A percentile compares a stretch with the other conserved stretches of the same genome.
Conservation (phyloP, 37 sponge, comb jelly and placozoan genomes). For the Cladorhizidae sp. region DNA sequence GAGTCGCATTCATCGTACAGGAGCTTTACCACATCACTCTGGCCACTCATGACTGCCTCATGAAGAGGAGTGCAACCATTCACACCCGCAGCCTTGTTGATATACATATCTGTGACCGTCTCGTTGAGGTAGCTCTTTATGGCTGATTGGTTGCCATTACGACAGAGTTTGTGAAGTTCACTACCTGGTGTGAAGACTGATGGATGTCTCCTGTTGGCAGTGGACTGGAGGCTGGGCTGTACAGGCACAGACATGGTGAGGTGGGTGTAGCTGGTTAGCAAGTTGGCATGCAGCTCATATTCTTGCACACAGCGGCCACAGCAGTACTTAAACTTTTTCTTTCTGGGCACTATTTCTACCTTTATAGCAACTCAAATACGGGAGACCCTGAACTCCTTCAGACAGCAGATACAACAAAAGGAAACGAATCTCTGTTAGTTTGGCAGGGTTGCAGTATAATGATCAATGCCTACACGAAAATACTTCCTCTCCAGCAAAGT, state of each 20-base stretch:
- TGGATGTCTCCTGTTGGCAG: slow-evolving; percentile 14
- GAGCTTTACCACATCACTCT: slow-evolving; percentile 38
- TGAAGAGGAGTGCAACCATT: slow-evolving; percentile 61
- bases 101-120: not conserved
- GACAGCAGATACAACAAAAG: no score
- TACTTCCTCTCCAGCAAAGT: no score
- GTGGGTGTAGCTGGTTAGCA: no score
- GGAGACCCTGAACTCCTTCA: no score
- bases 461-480: no score
- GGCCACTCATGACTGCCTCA: slow-evolving; percentile 56
- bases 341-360: no score
- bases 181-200: slow-evolving; percentile 28
- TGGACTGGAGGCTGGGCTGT: not conserved
- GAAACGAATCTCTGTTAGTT: no score
- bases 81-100: slow-evolving; percentile 37
- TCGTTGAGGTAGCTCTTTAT: slow-evolving; percentile 59
- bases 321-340: no score
- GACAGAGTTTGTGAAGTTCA: slow-evolving; percentile 50
- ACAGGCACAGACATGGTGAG: not conserved
- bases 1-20: slow-evolving; percentile 39
- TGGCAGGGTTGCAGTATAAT: no score
- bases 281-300: no score
- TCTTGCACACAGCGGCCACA: no score
- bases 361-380: no score
- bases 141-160: slow-evolving; percentile 54